Evolutionary conservation across 2,113 vertebrate species (phyloP), one percentile per base, ranked within the genome.

Genomic region (Ondatra zibethicus): DNA sequence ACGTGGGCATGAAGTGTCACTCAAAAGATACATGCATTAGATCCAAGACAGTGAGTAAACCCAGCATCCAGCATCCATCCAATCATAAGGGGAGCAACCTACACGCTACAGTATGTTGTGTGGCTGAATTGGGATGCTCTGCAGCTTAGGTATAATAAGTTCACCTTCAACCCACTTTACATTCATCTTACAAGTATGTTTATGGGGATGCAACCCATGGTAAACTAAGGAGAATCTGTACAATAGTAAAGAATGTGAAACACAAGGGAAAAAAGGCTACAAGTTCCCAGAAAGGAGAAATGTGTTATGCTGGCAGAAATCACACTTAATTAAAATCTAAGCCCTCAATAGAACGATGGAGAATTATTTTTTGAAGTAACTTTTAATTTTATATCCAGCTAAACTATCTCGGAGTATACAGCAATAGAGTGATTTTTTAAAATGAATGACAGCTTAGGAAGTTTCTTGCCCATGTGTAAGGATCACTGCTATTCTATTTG

Each of bases 331-430:
- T 75, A 72, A 95, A 91, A 82, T 73, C 3, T 66, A 17, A 36
- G 72, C 3, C 8, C 0, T 92, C 1, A 17, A 78, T 10, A 65
- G 80, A 23, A 29, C 1, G n/a, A 27, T 52, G 19, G 11, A 93
- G 2, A 75, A 39, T 91, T 50, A 52, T 75, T 93, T 95, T n/a
- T 96, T n/a, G 5, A 95, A 82, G 47, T 17, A 66, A 50, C 7
- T 42, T 91, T 92, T 39, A 84, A 39, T 97, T 94, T 97, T 91
- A 93, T 96, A 94, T 68, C 81, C 39, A 91, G 82, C 66, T 78
- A 61, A 95, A 90, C 73, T 96, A 10, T 55, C 89, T 42, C 47
- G 65, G 82, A 42, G 9, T 63, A 42, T 31, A 1, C 10, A 70
- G 8, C 25, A 65, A 55, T 58, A 72, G 25, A 52, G 82, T 50